Evolutionary conservation across 2,113 vertebrate species (phyloP), one percentile per base, ranked within the genome.

Genomic region (Engraulis encrasicolus): DNA sequence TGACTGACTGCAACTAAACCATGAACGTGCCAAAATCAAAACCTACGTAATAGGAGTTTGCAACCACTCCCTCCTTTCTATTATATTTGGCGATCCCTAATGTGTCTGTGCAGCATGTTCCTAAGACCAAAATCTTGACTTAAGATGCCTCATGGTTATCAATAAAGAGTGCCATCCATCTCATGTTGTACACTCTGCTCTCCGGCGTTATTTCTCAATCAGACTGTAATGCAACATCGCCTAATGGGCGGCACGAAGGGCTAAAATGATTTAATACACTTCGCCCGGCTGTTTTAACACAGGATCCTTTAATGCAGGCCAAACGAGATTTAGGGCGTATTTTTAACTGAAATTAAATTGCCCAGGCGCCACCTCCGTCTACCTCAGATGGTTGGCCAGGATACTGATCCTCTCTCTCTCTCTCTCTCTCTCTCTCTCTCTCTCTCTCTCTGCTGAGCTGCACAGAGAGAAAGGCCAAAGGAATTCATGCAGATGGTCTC

Each of bases 261-360:
- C 91, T 93, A 91, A 93, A 89, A 91, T 95, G 90, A 94, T 95
- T 96, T 95, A 94, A 94, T 96, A 95, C 95, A 92, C 90, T 92
- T 93, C 92, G 92, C 50, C 93, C 92, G 91, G 94, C 89, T 96
- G 94, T 97, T 98, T 97, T 96, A 96, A 96, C 94, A 95, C 95
- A 95, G 94, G 95, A 96, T 89, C 95, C 92, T 96, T 96, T 99
- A 99, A 99, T 98, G 96, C 95, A 97, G 91, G 93, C 94, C 93
- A 96, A 99, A 99, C 97, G 95, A 95, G 96, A 96, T 99, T 98
- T 97, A 95, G 94, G 95, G 95, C 95, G 95, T 97, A 97, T 98
- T 98, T 99, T 98, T 97, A 96, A 96, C 97, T 95, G 93, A 96
- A 98, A 98, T 99, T 95, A 96, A 97, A 99, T 99, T 98, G 96